Evolutionary conservation across 2,113 vertebrate species (phyloP).

Genomic region (Paracanthobrama guichenoti): DNA sequence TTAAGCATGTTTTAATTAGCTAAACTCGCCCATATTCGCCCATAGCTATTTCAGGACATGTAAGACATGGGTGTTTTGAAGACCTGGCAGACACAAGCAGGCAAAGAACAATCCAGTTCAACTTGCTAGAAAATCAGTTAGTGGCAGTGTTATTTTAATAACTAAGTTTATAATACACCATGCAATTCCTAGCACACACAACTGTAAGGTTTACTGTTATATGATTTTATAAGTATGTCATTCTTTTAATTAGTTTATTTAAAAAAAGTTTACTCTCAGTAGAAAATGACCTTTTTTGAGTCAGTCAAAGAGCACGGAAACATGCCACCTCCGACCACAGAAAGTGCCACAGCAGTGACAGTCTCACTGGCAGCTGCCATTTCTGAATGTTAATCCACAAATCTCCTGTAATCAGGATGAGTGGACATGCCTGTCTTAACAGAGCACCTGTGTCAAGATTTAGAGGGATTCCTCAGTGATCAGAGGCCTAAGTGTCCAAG

Average conservation of each 20-base stretch:
- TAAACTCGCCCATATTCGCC: constrained; percentile 37
- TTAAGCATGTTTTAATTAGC: constrained; percentile 32
- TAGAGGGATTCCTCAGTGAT: constrained; percentile 58
- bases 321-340: constrained; percentile 47
- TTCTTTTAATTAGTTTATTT: background rate
- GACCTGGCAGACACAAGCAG: background rate
- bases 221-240: background rate
- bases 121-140: background rate
- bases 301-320: constrained; percentile 29
- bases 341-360: constrained; percentile 43
- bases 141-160: background rate
- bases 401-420: constrained; percentile 80
- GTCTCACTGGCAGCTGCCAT: constrained; percentile 55
- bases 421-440: constrained; percentile 70
- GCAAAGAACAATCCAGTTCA: background rate
- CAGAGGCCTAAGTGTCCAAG: constrained; percentile 57
- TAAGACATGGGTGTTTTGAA: background rate
- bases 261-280: background rate
- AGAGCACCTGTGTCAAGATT: constrained; percentile 70
- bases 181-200: no score
- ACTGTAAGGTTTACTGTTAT: background rate
- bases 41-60: constrained; percentile 22
- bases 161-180: constrained; percentile 7
- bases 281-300: background rate
- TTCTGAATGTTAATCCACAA: constrained; percentile 75